Percentiles rank a stretch among this genome's conserved stretches.
Evolutionary conservation across 2,888 invertebrate genomes (phyloP).

Genomic region (Morpho achilles): DNA sequence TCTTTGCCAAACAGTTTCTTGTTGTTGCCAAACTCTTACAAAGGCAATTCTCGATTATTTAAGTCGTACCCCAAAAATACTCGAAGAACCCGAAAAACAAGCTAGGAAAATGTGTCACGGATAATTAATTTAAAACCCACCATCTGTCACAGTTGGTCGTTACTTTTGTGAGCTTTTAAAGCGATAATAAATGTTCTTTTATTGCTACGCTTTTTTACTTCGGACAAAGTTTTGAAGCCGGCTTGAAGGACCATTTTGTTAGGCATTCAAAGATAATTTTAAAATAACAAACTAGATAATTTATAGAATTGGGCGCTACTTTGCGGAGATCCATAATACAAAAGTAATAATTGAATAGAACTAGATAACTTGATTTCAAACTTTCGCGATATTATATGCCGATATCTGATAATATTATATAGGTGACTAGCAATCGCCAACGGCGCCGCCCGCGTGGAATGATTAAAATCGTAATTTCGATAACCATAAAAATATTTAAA

Average conservation of each 20-base stretch:
- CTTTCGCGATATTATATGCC: too few species aligned
- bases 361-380: too few species aligned
- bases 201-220: conserved; percentile 2
- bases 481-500: too few species aligned
- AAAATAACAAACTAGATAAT: too few species aligned
- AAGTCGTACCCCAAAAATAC: conserved; percentile 7
- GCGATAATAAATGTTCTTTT: conserved; percentile 21
- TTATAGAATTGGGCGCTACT: too few species aligned
- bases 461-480: too few species aligned
- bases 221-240: not conserved
- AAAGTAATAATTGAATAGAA: too few species aligned
- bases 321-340: too few species aligned
- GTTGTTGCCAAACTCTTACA: not conserved
- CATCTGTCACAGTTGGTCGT: conserved; percentile 18
- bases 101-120: conserved; percentile 14
- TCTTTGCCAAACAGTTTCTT: not conserved
- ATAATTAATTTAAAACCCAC: conserved; percentile 26
- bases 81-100: conserved; percentile 16
- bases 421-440: too few species aligned
- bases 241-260: not conserved
- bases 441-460: too few species aligned
- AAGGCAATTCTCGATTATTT: conserved; percentile 13
- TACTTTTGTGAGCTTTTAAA: conserved; percentile 16
- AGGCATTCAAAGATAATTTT: too few species aligned
- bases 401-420: too few species aligned